phyloP scores from a whole-genome alignment of 2,888 invertebrate species.

The Agrochola lychnidis region DNA sequence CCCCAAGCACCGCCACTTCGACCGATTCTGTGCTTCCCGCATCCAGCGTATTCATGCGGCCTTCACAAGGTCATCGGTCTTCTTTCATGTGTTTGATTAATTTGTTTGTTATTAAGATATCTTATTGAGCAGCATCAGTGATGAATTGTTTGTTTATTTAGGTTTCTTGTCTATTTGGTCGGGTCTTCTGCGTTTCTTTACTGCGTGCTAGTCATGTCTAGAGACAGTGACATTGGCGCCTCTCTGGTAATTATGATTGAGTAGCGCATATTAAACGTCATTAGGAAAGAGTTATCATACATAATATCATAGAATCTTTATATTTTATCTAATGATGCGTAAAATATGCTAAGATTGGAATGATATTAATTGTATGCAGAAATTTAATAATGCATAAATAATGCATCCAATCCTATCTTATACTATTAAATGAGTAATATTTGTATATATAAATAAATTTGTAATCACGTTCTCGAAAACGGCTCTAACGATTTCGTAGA shows the following conservation, averaged over 20 bases:
- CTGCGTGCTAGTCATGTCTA: neutral
- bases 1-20: no score
- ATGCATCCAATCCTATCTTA: neutral
- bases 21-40: no score
- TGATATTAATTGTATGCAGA: neutral
- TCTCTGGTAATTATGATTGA: slow-evolving; percentile 54
- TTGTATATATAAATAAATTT: no score
- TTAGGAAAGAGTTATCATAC: slow-evolving; percentile 28
- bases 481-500: no score
- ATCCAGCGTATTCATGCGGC: no score
- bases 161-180: neutral
- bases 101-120: neutral
- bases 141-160: neutral
- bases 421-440: no score
- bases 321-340: neutral
- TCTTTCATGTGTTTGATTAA: neutral
- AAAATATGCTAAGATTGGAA: neutral
- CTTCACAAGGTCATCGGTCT: no score
- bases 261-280: slow-evolving; percentile 40
- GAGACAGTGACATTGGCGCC: slow-evolving; percentile 57
- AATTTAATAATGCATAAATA: neutral
- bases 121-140: neutral
- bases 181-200: slow-evolving; percentile 22
- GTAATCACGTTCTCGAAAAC: no score
- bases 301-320: neutral